phyloP scores from a whole-genome alignment of 2,888 invertebrate genomes.

The Metellina segmentata region DNA sequence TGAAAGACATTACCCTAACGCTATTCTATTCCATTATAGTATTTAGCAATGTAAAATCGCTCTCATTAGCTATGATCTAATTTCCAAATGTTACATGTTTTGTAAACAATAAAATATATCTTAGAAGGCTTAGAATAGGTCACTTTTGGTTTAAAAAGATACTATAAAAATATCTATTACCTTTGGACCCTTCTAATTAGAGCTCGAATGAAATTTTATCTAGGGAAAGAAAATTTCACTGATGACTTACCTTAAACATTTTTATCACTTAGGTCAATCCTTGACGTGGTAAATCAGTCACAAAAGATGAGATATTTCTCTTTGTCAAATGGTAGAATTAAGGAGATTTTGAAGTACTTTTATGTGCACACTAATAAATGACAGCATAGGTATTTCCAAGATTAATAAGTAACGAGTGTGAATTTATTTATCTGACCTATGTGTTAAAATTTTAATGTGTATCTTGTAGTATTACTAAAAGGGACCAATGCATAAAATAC shows the following conservation, averaged over 20 bases:
- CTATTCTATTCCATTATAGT: constrained; percentile 56
- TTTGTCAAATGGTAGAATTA: no score
- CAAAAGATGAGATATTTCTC: no score
- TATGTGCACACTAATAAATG: no score
- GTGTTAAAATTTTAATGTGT: no score
- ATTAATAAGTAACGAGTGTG: no score
- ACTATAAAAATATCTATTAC: constrained; percentile 76
- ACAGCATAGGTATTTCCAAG: no score
- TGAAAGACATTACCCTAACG: constrained; percentile 42
- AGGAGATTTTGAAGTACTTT: no score
- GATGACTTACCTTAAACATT: background rate
- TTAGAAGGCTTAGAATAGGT: constrained; percentile 70
- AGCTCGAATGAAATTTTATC: constrained; percentile 61
- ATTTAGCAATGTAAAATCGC: constrained; percentile 72
- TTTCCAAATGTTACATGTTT: constrained; percentile 67
- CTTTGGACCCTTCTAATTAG: constrained; percentile 75
- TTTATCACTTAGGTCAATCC: no score
- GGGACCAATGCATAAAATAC: no score
- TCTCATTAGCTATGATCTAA: constrained; percentile 59
- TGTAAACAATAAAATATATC: constrained; percentile 73
- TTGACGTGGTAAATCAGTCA: no score
- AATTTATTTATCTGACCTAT: no score
- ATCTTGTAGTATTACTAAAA: no score
- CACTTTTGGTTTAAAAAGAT: constrained; percentile 76
- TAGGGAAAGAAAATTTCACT: constrained; percentile 10